Evolutionary conservation across 1,140 invertebrate genomes (phyloP).

Genomic region (Ptiloglossa arizonensis): DNA sequence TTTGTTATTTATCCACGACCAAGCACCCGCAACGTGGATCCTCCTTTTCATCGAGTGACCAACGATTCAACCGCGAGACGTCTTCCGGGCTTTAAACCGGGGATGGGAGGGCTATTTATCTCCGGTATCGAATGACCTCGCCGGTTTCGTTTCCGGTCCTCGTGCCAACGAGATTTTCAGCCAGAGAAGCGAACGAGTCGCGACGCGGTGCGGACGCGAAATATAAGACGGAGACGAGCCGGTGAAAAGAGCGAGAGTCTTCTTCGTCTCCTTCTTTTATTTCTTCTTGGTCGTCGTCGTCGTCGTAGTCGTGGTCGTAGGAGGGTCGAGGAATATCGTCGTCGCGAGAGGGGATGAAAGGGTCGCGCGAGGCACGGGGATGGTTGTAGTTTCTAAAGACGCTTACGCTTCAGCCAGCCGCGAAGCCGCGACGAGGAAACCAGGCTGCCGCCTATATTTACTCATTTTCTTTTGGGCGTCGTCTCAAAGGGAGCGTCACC

Average conservation of each 20-base stretch:
- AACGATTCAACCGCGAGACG: background rate
- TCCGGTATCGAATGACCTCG: constrained; percentile 41
- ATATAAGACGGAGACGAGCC: background rate
- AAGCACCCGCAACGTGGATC: too few species aligned
- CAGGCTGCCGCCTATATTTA: constrained; percentile 59
- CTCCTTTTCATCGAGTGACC: constrained; percentile 5
- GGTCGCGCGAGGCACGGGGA: background rate
- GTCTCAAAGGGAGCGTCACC: constrained; percentile 59
- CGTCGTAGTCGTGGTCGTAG: too few species aligned
- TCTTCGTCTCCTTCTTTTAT: too few species aligned
- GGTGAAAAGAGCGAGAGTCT: constrained; percentile 39
- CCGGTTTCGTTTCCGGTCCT: constrained; percentile 39
- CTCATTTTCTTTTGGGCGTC: constrained; percentile 64
- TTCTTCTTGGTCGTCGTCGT: background rate
- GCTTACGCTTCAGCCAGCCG: constrained; percentile 62
- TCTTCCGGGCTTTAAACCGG: constrained; percentile 31
- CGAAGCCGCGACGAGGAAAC: constrained; percentile 52
- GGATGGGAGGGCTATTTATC: constrained; percentile 44
- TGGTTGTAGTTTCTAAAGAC: constrained; percentile 66
- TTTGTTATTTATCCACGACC: constrained; percentile 67
- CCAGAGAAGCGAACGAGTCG: constrained; percentile 46
- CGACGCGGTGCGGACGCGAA: constrained; percentile 30
- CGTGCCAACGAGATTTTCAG: constrained; percentile 54
- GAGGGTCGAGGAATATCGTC: constrained; percentile 29
- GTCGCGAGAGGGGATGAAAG: background rate